phyloP scores from a whole-genome alignment of 2,797 vertebrate species.

The Halcyon leucocephala region DNA sequence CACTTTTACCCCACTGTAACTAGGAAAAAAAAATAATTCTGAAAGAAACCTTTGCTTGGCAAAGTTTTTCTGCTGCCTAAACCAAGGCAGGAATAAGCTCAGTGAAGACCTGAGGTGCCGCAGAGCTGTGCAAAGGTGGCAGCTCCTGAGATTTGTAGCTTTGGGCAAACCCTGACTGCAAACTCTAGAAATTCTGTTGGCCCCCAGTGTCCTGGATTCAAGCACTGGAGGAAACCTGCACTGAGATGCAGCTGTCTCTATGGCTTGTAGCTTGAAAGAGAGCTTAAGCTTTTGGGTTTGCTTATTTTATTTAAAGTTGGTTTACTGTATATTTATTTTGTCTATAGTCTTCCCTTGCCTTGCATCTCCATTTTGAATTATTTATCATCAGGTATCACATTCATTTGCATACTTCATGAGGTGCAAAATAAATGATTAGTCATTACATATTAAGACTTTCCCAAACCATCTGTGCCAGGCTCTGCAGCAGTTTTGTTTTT shows the following conservation, averaged over 20 bases:
- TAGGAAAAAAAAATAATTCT: not conserved
- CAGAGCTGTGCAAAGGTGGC: not conserved
- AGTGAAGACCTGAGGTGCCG: not conserved
- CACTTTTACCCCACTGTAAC: not conserved
- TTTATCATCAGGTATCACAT: slow-evolving; percentile 55
- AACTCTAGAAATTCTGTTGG: not conserved
- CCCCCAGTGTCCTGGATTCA: not conserved
- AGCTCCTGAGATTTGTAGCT: not conserved
- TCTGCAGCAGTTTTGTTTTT: not conserved
- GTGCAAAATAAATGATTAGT: slow-evolving; percentile 50
- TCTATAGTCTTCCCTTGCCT: not conserved
- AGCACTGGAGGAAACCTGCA: not conserved
- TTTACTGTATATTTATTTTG: not conserved
- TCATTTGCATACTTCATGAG: slow-evolving; percentile 63
- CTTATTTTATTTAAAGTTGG: not conserved
- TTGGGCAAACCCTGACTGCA: not conserved
- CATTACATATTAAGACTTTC: not conserved
- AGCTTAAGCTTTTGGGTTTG: not conserved
- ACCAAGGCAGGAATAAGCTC: not conserved
- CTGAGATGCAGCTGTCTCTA: not conserved
- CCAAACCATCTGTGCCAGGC: slow-evolving; percentile 12
- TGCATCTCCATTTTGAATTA: slow-evolving; percentile 39
- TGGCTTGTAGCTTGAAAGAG: not conserved
- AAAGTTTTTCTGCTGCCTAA: not conserved
- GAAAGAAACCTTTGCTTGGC: not conserved